Conservation (phyloP, 2,113 vertebrate species). For the Pseudorhombus dupliciocellatus region DNA sequence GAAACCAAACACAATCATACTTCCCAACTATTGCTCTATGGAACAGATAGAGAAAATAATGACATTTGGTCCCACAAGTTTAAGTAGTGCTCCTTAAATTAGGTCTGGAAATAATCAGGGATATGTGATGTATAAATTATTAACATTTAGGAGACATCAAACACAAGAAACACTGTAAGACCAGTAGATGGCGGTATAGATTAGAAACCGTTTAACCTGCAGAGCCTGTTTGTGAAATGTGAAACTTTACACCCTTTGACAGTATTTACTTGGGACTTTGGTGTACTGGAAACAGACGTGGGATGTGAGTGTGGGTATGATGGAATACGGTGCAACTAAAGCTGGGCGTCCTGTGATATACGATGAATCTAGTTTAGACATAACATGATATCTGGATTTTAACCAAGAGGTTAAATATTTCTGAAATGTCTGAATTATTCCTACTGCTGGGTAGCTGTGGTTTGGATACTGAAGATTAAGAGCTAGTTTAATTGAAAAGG, state of each 20-base stretch:
- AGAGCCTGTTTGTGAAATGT: conserved; percentile 14
- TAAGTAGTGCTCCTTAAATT: conserved; percentile 49
- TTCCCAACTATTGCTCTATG: conserved; percentile 2
- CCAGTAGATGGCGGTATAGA: conserved; percentile 75
- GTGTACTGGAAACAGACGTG: conserved; percentile 44
- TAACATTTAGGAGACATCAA: conserved; percentile 12
- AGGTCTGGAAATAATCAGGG: conserved; percentile 4
- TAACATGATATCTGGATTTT: not conserved
- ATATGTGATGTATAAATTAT: conserved; percentile 48
- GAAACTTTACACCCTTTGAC: conserved; percentile 29
- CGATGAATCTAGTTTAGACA: not conserved
- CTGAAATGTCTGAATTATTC: not conserved
- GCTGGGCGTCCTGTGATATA: conserved; percentile 6
- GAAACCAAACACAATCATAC: conserved; percentile 10
- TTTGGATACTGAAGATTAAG: conserved; percentile 36
- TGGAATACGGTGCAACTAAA: not conserved
- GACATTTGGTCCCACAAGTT: conserved; percentile 69
- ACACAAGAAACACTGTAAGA: conserved; percentile 3
- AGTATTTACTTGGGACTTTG: conserved; percentile 54
- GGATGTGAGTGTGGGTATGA: conserved; percentile 11
- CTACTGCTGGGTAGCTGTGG: conserved; percentile 25
- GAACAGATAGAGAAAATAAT: conserved; percentile 28
- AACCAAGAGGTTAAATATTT: not conserved
- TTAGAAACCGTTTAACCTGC: not conserved
- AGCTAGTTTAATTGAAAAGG: conserved; percentile 36